These are phyloP conservation scores for Hipposideros armiger DNA, from an alignment of 2,113 vertebrate genomes.

Conservation along the genomic window DNA sequence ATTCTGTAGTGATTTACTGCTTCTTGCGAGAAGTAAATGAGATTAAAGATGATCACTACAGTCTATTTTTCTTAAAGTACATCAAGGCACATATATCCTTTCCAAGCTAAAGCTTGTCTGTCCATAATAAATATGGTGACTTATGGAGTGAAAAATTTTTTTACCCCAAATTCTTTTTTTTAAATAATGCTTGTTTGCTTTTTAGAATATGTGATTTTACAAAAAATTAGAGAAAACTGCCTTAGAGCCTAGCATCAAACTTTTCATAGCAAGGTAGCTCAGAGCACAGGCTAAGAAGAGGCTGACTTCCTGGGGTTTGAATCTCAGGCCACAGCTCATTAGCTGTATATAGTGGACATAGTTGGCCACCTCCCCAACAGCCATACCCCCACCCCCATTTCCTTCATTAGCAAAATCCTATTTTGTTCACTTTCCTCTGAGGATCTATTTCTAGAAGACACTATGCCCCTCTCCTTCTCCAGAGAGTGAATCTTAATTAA, in stretches of 20 bases:
- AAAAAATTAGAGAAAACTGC: conserved; percentile 19
- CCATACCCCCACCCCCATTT: not conserved
- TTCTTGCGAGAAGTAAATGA: not conserved
- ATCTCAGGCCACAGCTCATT: not conserved
- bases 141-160: not conserved
- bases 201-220: conserved; percentile 28
- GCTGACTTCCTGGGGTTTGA: not conserved
- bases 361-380: not conserved
- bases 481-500: not conserved
- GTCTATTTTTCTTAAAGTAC: conserved; percentile 10
- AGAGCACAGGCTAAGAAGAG: not conserved
- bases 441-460: not conserved
- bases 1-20: not conserved
- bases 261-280: not conserved
- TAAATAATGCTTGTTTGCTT: conserved; percentile 4
- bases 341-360: rapidly evolving
- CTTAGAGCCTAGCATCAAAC: not conserved
- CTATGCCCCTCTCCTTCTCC: not conserved
- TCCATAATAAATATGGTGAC: not conserved
- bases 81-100: not conserved
- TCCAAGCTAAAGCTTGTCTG: not conserved
- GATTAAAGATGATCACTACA: not conserved
- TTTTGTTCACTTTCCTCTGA: not conserved
- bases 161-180: not conserved
- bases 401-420: not conserved